A percentile compares a stretch with the other conserved stretches of the same genome.
These are phyloP conservation scores for Laticauda colubrina DNA, from an alignment of 2,113 vertebrate species.

Conservation along the genomic window DNA sequence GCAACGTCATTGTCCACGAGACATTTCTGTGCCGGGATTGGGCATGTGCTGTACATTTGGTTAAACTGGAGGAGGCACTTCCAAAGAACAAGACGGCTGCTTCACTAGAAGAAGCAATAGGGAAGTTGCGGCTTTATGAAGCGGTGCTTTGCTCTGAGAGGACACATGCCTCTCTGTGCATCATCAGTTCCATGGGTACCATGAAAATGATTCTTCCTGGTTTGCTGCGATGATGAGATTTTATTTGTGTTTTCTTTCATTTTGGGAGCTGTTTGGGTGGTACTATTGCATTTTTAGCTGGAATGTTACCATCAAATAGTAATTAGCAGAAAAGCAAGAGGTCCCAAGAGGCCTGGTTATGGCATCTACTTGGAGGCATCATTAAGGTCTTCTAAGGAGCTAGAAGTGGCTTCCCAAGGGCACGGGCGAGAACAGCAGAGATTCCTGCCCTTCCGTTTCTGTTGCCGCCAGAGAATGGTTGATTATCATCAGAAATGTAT, in stretches of 20 bases:
- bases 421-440: neutral
- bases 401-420: neutral
- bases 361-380: neutral
- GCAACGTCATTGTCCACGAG: neutral
- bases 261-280: neutral
- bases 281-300: neutral
- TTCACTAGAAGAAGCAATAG: neutral
- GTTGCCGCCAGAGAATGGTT: neutral
- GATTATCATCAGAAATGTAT: neutral
- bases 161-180: neutral
- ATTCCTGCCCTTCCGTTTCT: neutral
- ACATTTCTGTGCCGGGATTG: neutral
- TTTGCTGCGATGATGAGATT: neutral
- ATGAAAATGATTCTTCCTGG: neutral
- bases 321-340: neutral
- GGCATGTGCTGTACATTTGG: neutral
- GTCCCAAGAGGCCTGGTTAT: neutral
- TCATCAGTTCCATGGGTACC: neutral
- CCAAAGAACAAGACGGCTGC: neutral
- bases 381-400: neutral
- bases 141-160: neutral
- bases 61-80: neutral
- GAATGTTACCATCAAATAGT: neutral
- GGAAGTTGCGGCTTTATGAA: neutral
- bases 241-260: neutral